Conservation (phyloP, 1,140 invertebrate genomes). For the Drosophila pallidifrons region DNA sequence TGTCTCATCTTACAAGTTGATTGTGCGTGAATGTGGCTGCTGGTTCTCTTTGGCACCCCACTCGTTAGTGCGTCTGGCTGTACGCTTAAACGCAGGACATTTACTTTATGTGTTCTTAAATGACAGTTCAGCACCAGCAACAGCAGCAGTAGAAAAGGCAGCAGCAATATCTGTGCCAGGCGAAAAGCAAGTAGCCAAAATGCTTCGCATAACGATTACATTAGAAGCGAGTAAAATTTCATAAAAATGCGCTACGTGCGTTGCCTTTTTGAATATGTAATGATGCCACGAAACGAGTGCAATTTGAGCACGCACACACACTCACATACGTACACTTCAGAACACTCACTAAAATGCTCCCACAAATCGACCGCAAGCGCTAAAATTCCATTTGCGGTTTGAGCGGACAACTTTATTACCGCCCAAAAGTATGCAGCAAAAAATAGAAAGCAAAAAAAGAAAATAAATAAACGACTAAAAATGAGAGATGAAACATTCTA, state of each 20-base stretch:
- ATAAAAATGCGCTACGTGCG: slow-evolving; percentile 75
- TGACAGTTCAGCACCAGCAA: slow-evolving; percentile 51
- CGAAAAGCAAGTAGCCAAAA: slow-evolving; percentile 29
- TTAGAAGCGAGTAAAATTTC: slow-evolving; percentile 78
- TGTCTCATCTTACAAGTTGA: slow-evolving; percentile 9
- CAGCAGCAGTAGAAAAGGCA: slow-evolving; percentile 12
- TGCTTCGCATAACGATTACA: slow-evolving; percentile 70
- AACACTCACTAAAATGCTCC: slow-evolving; percentile 41
- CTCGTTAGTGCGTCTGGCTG: slow-evolving; percentile 58
- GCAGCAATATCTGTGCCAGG: slow-evolving; percentile 11
- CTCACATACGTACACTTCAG: slow-evolving; percentile 1
- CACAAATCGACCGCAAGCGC: slow-evolving; percentile 66
- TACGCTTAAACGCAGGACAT: slow-evolving; percentile 71
- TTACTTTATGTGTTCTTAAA: slow-evolving; percentile 78
- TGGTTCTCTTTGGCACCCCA: background rate
- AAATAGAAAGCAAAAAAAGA: slow-evolving; percentile 6
- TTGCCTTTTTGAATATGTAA: slow-evolving; percentile 80
- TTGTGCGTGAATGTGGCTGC: slow-evolving; percentile 51
- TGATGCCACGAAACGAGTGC: slow-evolving; percentile 69
- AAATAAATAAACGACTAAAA: slow-evolving; percentile 2
- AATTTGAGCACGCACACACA: slow-evolving; percentile 66
- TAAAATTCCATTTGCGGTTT: slow-evolving; percentile 77
- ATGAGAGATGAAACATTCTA: slow-evolving; percentile 64
- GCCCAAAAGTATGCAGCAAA: slow-evolving; percentile 59
- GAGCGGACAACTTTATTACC: slow-evolving; percentile 72